Evolutionary conservation across 2,888 invertebrate genomes (phyloP).

Genomic region (Ellobium chinense): DNA sequence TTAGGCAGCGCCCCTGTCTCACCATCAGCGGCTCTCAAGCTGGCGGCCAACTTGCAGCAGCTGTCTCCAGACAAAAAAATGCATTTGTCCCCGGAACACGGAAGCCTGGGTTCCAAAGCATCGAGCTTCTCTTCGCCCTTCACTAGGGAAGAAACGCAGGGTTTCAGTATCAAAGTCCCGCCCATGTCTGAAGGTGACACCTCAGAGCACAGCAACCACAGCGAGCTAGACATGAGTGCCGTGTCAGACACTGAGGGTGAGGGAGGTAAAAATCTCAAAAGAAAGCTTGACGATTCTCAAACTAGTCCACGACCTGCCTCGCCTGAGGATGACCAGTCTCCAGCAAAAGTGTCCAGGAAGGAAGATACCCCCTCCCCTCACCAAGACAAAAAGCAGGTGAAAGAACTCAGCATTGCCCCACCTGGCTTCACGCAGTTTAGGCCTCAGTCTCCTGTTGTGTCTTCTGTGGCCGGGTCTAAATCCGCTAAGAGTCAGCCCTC

Average conservation of each 20-base stretch:
- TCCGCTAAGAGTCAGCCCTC: constrained; percentile 15
- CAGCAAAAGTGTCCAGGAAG: not conserved
- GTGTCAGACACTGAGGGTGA: constrained; percentile 38
- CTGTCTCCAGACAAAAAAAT: constrained; percentile 45
- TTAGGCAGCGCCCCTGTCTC: constrained; percentile 45
- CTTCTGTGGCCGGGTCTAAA: constrained; percentile 27
- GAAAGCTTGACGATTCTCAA: constrained; percentile 31
- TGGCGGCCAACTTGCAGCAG: constrained; percentile 36
- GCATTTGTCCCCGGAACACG: constrained; percentile 24
- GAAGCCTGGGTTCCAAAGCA: not conserved
- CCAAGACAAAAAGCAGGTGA: constrained; percentile 15
- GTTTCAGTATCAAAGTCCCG: not conserved
- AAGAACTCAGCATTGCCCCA: constrained; percentile 31
- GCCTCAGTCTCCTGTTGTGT: constrained; percentile 48
- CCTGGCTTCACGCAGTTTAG: constrained; percentile 48
- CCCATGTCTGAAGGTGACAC: constrained; percentile 6
- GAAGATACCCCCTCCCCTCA: not conserved
- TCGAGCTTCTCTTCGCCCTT: constrained; percentile 9
- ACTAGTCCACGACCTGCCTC: not conserved
- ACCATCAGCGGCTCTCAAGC: constrained; percentile 45
- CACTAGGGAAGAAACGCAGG: not conserved
- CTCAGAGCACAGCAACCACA: constrained; percentile 35
- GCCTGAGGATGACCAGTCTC: not conserved
- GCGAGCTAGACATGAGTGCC: constrained; percentile 38
- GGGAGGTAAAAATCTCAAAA: constrained; percentile 7